Conservation (phyloP, 2,888 invertebrate genomes). For the Dinocampus coccinellae region DNA sequence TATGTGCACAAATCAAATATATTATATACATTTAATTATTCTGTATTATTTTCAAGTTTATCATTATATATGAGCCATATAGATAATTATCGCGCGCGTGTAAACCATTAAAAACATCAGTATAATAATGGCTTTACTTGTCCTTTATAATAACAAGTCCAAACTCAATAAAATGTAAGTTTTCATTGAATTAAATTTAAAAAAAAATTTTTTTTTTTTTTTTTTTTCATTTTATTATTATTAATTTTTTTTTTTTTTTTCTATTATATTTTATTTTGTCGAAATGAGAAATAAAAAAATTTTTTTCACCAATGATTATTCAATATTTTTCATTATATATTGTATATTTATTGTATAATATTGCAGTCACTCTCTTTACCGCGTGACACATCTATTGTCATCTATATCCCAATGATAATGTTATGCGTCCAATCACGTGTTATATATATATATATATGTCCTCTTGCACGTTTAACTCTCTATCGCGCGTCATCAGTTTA, state of each 20-base stretch:
- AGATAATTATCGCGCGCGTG: background rate
- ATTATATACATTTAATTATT: too few species aligned
- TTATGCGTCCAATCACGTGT: conserved; percentile 25
- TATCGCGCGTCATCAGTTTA: background rate
- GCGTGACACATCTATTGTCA: background rate
- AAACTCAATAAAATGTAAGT: conserved; percentile 1
- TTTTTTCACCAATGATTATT: background rate
- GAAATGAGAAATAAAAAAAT: too few species aligned
- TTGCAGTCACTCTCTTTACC: background rate
- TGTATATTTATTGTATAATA: background rate
- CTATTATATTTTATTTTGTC: too few species aligned
- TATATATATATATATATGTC: background rate
- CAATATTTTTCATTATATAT: background rate
- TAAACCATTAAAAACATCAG: background rate
- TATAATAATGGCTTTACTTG: background rate
- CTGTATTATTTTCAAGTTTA: too few species aligned
- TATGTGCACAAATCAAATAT: background rate
- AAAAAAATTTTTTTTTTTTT: background rate
- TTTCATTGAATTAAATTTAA: background rate
- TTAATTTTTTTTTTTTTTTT: too few species aligned
- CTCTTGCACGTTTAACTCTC: background rate
- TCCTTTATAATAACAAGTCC: background rate
- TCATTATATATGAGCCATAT: too few species aligned
- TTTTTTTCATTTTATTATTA: background rate
- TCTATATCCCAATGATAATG: conserved; percentile 10